Evolutionary conservation across 2,888 invertebrate genomes (phyloP), one percentile per base, ranked within the genome.

Genomic region (Meteorus colon): DNA sequence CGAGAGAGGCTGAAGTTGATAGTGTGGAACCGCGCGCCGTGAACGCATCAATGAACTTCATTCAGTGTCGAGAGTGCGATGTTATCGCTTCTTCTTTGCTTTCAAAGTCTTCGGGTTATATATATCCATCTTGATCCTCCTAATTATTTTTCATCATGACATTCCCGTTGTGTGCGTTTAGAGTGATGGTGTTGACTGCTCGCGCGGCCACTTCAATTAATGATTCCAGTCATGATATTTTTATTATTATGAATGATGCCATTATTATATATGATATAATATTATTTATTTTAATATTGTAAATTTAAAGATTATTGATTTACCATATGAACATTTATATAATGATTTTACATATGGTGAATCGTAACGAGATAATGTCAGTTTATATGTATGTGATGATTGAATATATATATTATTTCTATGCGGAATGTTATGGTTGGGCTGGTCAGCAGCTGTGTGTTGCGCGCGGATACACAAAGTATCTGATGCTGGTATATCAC

Each of bases 51-150:
- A 86, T 87, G 87, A 85, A 78, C 83, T 86, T 86, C 87, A 87
- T 88, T 87, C 88, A 87, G 83, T 83, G 70, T 79, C 78, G 77
- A 76, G 29, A 29, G 63, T 68, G 65, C 77, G 77, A 79, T 82
- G 79, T 81, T 82, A 82, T 82, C 82, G 77, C 73, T 51, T 41
- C 76, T 73, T 77, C 76, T 66, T 55, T 75, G 71, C 77, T 77
- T 79, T 71, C 74, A 66, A 69, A 66, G 73, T 24, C 65, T 65
- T 65, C 74, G 71, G 59, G 72, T 41, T 41, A 41, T 41, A 41
- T 68, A 77, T 88, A 89, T 89, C 89, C 87, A 89, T 89, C 89
- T 88, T 89, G 86, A 85, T 86, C 85, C 84, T 85, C 87, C 88
- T 89, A 89, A 89, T 89, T 89, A 89, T 89, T 88, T 87, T 80